A percentile compares a stretch with the other conserved stretches of the same genome.
Conservation (phyloP, 2,113 vertebrate genomes). For the Galbula dea region DNA sequence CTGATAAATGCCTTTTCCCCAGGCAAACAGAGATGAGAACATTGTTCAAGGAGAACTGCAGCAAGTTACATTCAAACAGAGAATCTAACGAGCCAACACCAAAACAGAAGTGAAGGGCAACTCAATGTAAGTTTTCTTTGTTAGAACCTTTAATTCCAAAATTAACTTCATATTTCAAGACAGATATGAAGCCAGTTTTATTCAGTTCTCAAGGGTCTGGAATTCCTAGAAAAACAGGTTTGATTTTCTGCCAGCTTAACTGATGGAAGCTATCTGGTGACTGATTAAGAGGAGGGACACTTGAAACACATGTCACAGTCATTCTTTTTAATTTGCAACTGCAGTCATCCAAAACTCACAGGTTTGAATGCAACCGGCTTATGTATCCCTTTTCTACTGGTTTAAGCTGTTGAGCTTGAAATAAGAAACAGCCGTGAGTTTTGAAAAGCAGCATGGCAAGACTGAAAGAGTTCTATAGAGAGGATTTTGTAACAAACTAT, state of each 20-base stretch:
- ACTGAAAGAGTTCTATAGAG: neutral
- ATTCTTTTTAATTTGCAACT: neutral
- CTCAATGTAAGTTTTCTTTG: neutral
- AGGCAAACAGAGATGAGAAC: neutral
- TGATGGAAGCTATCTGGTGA: neutral
- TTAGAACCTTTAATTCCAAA: neutral
- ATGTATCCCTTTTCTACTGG: neutral
- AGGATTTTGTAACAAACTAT: neutral
- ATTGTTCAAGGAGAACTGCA: neutral
- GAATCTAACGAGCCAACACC: neutral
- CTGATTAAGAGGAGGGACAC: neutral
- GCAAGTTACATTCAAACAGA: neutral
- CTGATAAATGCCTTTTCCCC: neutral
- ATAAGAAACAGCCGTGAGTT: neutral
- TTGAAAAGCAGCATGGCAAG: neutral
- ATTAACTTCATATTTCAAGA: neutral
- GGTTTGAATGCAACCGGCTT: neutral
- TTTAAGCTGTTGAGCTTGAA: neutral
- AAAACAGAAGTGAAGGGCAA: neutral
- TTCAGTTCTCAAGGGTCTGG: neutral
- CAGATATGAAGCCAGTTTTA: neutral
- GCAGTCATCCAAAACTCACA: neutral
- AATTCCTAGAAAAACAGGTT: neutral
- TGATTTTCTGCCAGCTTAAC: neutral
- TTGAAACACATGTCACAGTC: neutral